Conservation (phyloP, 2,888 invertebrate genomes). For the Hylaea fasciaria region DNA sequence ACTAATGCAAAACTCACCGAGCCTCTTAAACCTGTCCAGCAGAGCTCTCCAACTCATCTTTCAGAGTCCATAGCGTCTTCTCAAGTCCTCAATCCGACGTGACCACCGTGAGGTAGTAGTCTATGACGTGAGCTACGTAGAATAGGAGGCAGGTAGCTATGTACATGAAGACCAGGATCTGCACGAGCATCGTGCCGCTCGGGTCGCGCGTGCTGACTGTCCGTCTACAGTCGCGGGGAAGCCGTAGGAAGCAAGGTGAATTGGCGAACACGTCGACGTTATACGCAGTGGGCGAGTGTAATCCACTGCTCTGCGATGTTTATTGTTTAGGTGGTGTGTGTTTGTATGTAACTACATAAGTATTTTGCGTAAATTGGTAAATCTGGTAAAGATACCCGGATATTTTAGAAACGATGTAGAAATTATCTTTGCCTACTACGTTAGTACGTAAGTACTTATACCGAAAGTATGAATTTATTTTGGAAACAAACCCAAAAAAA, state of each 20-base stretch:
- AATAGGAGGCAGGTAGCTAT: slow-evolving; percentile 78
- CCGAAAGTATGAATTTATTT: too few relatives aligned
- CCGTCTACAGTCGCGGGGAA: slow-evolving; percentile 41
- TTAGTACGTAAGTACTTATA: too few relatives aligned
- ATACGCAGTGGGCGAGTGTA: slow-evolving; percentile 36
- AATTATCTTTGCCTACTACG: too few relatives aligned
- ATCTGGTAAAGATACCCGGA: too few relatives aligned
- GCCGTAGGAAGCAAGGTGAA: slow-evolving; percentile 57
- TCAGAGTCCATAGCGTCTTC: slow-evolving; percentile 18
- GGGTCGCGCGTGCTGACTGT: slow-evolving; percentile 23
- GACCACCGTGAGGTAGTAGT: slow-evolving; percentile 70
- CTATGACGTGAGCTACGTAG: slow-evolving; percentile 79
- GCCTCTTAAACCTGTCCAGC: slow-evolving; percentile 52
- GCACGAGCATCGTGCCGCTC: slow-evolving; percentile 74
- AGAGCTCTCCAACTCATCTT: slow-evolving; percentile 47
- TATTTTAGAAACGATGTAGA: too few relatives aligned
- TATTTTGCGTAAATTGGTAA: too few relatives aligned
- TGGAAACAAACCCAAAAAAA: too few relatives aligned
- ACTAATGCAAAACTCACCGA: slow-evolving; percentile 58
- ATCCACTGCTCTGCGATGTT: slow-evolving; percentile 31
- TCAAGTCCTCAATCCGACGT: not conserved
- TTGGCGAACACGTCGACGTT: slow-evolving; percentile 49
- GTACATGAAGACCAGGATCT: slow-evolving; percentile 82
- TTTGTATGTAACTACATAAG: not conserved
- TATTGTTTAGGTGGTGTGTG: not conserved